Base-by-base conservation (phyloP, 2,797 vertebrate genomes). In the Squalus acanthias region DNA sequence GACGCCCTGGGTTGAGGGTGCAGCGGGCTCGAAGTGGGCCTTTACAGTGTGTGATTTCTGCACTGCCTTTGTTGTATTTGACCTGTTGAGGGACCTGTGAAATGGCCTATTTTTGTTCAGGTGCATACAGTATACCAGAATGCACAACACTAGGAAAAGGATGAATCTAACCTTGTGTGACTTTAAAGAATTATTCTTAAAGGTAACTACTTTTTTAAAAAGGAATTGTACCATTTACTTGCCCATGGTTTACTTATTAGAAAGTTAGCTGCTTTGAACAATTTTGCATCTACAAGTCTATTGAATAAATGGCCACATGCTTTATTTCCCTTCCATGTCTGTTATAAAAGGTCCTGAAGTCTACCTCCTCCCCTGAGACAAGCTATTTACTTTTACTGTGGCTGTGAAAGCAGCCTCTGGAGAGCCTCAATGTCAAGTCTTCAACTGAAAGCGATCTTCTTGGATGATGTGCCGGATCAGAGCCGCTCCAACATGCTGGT, bases 131-230 rank as follows among this genome's bases (percentile, higher is more conserved):
- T 82, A 39, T 82, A 67, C 39, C 33, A 93, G 9, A 22, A n/a
- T 26, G 6, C 2, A 67, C 33, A 39, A 67, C 67, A 93, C 12
- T 13, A 6, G 79, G 39, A 50, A 85, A 46, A 85, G 8, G 67
- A 94, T 94, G 92, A 70, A 70, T 24, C 15, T 57, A 57, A 82
- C 65, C 96, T 97, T 79, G 96, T 87, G 63, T 92, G 2, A 79
- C 79, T 65, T 85, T n/a, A 87, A 97, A 96, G 26, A 88, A 69
- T 93, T 26, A 39, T 29, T 96, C 7, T 10, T 96, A 1, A 24
- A 4, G 96, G 96, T 96, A 95, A 96, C 57, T 26, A 94, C 87
- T 39, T 72, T 91, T 76, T 60, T 57, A 5, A 46, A 96, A 96
- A 46, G 53, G 93, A 93, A 67, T 96, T 96, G 82, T 96, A 96